Conservation (phyloP, 1,140 invertebrate genomes). For the Aphelenchoides fujianensis region DNA sequence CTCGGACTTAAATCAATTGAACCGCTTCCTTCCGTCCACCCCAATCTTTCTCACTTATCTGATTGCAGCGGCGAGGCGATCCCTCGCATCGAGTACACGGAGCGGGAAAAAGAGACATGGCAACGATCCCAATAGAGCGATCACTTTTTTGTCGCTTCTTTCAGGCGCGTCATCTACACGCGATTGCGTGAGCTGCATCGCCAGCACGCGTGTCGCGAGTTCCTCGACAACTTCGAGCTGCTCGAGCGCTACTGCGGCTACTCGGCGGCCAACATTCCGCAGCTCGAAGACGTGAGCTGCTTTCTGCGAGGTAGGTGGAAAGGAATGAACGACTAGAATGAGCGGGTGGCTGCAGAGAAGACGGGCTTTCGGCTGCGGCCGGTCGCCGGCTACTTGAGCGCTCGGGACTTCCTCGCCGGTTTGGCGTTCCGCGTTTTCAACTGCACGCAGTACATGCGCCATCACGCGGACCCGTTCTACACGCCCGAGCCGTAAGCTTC, state of each 20-base stretch:
- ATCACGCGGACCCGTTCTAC: constrained; percentile 95
- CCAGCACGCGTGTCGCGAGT: constrained; percentile 87
- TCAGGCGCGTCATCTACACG: constrained; percentile 83
- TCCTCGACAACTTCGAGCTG: constrained; percentile 89
- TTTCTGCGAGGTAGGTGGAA: constrained; percentile 84
- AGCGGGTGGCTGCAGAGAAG: constrained; percentile 67
- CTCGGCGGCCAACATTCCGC: constrained; percentile 73
- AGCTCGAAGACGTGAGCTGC: constrained; percentile 85
- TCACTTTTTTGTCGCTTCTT: constrained; percentile 4
- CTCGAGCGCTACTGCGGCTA: constrained; percentile 93
- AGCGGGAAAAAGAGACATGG: constrained; percentile 89
- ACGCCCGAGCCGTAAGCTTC: constrained; percentile 88
- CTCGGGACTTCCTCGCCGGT: constrained; percentile 86
- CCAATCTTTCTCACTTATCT: neutral
- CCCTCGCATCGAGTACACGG: constrained; percentile 85
- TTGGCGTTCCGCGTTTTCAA: constrained; percentile 93
- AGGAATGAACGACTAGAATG: constrained; percentile 25
- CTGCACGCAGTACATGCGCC: constrained; percentile 97
- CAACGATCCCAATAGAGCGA: constrained; percentile 64
- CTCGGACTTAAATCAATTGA: too few relatives aligned
- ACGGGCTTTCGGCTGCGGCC: constrained; percentile 93
- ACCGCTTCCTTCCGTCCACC: too few relatives aligned
- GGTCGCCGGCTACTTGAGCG: constrained; percentile 92
- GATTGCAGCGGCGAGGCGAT: constrained; percentile 81
- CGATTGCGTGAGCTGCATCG: constrained; percentile 86